Conservation (phyloP, 2,797 vertebrate genomes). For the Pelobates cultripes region DNA sequence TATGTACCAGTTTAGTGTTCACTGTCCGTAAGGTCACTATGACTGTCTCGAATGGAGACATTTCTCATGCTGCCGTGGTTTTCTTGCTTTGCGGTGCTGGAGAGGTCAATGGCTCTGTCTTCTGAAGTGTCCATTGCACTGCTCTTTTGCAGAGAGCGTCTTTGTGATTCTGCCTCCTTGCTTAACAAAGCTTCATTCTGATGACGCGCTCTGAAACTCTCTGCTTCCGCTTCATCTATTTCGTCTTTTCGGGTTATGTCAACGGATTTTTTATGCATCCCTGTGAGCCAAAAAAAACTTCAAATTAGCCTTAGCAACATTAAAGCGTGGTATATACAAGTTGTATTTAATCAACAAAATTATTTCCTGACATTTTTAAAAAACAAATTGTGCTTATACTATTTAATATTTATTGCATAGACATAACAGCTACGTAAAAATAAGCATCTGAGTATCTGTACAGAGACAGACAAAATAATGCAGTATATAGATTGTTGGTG, state of each 20-base stretch:
- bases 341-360: no score
- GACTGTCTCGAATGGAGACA: conserved; percentile 60
- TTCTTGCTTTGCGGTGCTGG: conserved; percentile 84
- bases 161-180: conserved; percentile 64
- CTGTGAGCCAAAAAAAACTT: conserved; percentile 65
- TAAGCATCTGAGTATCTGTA: no score
- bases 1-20: conserved; percentile 67
- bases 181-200: conserved; percentile 68
- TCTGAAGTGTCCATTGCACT: conserved; percentile 68
- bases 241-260: conserved; percentile 79
- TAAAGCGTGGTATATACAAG: background rate
- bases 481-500: no score
- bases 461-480: no score
- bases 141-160: conserved; percentile 58
- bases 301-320: no score
- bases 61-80: conserved; percentile 68
- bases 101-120: conserved; percentile 87
- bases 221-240: conserved; percentile 69
- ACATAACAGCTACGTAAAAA: no score
- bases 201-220: conserved; percentile 68
- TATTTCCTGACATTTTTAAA: no score
- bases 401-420: no score
- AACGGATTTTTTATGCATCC: conserved; percentile 94
- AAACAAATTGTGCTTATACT: no score
- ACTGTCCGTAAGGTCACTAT: conserved; percentile 68